Evolutionary conservation across 2,797 vertebrate species (phyloP).

Genomic region (Protosalanx chinensis): DNA sequence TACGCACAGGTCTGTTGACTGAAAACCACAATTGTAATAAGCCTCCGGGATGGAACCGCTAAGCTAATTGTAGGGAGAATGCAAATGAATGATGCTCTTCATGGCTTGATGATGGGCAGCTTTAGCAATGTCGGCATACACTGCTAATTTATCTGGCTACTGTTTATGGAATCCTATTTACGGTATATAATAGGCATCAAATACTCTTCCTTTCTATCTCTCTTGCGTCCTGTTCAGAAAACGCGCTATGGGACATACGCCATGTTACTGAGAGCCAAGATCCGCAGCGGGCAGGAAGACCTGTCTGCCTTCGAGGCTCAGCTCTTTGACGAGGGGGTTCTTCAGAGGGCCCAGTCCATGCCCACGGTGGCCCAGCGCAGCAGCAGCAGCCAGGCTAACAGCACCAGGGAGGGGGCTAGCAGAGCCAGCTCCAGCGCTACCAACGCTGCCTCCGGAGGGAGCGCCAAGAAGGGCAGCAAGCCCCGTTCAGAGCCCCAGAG

Average conservation of each 20-base stretch:
- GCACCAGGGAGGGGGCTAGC: conserved; percentile 48
- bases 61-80: not conserved
- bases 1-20: not conserved
- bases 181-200: not conserved
- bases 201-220: not conserved
- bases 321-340: conserved; percentile 79
- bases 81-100: not conserved
- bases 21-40: not conserved
- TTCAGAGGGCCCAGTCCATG: conserved; percentile 83
- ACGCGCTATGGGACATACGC: conserved; percentile 92
- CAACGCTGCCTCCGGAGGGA: conserved; percentile 22
- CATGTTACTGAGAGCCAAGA: conserved; percentile 87
- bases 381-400: conserved; percentile 40
- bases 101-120: not conserved
- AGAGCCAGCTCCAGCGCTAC: conserved; percentile 22
- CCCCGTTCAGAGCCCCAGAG: conserved; percentile 61
- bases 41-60: not conserved
- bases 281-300: conserved; percentile 82
- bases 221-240: conserved; percentile 72
- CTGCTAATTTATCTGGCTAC: not conserved
- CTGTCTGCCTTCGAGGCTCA: conserved; percentile 82
- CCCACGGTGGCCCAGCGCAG: conserved; percentile 78
- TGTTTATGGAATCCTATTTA: not conserved
- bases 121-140: not conserved
- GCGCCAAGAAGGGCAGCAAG: conserved; percentile 53